These are phyloP conservation scores for Gambusia holbrooki DNA, from an alignment of 2,113 vertebrate genomes.

Conservation along the genomic window DNA sequence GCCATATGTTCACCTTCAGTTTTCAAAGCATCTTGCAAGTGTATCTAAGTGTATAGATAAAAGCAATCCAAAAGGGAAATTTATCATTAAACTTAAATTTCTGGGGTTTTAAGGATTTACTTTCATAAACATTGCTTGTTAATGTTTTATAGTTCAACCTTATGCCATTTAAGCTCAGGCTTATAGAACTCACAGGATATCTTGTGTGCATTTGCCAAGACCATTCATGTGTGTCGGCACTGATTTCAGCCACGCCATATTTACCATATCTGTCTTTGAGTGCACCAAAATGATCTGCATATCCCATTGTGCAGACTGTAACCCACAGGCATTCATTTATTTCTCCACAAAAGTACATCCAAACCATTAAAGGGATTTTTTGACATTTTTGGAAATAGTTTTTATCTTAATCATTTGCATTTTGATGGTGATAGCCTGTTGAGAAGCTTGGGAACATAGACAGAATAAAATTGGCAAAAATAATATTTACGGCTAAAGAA, in stretches of 20 bases:
- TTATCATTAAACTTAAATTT: conserved; percentile 70
- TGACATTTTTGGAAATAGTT: conserved; percentile 12
- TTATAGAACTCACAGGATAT: conserved; percentile 59
- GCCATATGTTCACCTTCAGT: conserved; percentile 69
- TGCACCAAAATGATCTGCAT: conserved; percentile 19
- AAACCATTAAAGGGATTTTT: conserved; percentile 20
- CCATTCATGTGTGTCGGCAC: conserved; percentile 19
- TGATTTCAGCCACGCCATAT: conserved; percentile 19
- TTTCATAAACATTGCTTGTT: conserved; percentile 74
- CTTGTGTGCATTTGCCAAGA: conserved; percentile 40
- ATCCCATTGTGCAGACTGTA: conserved; percentile 16
- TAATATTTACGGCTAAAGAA: not conserved
- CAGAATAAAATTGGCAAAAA: not conserved
- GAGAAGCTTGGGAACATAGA: not conserved
- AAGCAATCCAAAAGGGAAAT: conserved; percentile 72
- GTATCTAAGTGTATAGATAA: conserved; percentile 69
- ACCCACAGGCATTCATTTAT: conserved; percentile 6
- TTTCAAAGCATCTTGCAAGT: conserved; percentile 71
- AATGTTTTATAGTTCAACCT: conserved; percentile 61
- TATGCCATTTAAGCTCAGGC: conserved; percentile 62
- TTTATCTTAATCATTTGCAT: not conserved
- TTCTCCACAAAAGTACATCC: not conserved
- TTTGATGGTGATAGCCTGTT: not conserved
- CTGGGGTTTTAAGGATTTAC: conserved; percentile 61
- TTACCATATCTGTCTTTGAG: conserved; percentile 39